Conservation (phyloP, 2,888 invertebrate species). For the Lycaena phlaeas region DNA sequence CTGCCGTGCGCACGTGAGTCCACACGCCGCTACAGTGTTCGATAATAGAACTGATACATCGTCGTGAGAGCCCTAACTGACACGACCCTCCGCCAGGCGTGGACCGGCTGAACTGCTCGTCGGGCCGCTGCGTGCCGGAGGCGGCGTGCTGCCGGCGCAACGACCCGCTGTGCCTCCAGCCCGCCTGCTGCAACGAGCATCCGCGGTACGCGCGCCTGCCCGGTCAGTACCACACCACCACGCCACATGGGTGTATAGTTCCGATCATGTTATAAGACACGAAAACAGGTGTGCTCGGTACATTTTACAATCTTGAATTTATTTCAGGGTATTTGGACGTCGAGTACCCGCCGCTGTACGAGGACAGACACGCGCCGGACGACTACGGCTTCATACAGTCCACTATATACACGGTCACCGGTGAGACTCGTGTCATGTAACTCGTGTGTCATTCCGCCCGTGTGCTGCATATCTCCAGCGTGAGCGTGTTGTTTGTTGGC, state of each 20-base stretch:
- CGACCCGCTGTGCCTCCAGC: constrained; percentile 42
- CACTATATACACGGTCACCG: constrained; percentile 63
- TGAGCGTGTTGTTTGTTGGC: constrained; percentile 9
- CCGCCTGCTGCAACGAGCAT: constrained; percentile 53
- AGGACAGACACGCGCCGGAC: constrained; percentile 51
- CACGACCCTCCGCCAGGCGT: constrained; percentile 29
- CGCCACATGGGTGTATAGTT: too few species aligned
- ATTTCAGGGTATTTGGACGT: constrained; percentile 27
- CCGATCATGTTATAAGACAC: too few species aligned
- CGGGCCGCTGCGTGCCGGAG: constrained; percentile 68
- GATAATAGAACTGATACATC: too few species aligned
- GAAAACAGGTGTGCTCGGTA: neutral
- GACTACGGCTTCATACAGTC: constrained; percentile 64
- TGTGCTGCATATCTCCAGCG: too few species aligned
- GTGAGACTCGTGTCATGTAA: too few species aligned
- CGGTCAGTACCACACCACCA: constrained; percentile 20
- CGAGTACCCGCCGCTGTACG: constrained; percentile 45
- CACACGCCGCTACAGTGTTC: too few species aligned
- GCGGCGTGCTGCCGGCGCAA: constrained; percentile 63
- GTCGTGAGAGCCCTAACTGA: neutral
- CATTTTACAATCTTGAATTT: neutral
- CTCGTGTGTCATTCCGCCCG: too few species aligned
- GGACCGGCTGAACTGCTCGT: constrained; percentile 64
- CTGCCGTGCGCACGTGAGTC: constrained; percentile 43
- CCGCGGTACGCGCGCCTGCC: constrained; percentile 26